A percentile compares a stretch with the other conserved stretches of the same genome.
These are phyloP conservation scores for Cottoperca gobio DNA, from an alignment of 2,797 vertebrate genomes.

Conservation along the genomic window DNA sequence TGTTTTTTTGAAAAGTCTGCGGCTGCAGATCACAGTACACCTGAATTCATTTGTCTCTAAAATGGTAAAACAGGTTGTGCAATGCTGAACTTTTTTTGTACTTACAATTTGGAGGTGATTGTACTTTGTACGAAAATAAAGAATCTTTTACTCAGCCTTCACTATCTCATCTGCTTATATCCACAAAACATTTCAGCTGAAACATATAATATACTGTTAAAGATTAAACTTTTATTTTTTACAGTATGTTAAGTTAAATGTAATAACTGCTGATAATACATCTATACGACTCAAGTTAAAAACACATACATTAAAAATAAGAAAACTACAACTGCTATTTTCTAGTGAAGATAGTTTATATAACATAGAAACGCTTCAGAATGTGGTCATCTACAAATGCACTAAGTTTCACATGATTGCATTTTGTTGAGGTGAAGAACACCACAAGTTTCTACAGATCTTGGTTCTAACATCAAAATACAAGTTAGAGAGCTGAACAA, in stretches of 20 bases:
- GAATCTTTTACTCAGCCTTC: no score
- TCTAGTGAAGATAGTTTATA: not conserved
- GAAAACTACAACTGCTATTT: not conserved
- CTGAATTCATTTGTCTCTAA: not conserved
- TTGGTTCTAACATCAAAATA: not conserved
- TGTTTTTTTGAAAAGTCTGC: not conserved
- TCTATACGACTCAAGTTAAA: not conserved
- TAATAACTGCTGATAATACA: not conserved
- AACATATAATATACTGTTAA: no score
- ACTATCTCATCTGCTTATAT: no score
- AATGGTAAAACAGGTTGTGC: not conserved
- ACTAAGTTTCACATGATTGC: not conserved
- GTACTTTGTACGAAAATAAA: no score
- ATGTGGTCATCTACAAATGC: not conserved
- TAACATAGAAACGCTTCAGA: not conserved
- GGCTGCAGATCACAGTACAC: not conserved
- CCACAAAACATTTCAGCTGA: no score
- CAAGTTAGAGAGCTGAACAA: not conserved
- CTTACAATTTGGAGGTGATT: not conserved
- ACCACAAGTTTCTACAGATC: not conserved
- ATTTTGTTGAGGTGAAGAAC: not conserved
- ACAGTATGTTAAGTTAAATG: no score
- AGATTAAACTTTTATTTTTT: no score
- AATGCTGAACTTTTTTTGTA: not conserved
- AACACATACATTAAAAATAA: not conserved